Evolutionary conservation across 92 coral and sea anemone species (phyloP).

Genomic region (Diadumene lineata): DNA sequence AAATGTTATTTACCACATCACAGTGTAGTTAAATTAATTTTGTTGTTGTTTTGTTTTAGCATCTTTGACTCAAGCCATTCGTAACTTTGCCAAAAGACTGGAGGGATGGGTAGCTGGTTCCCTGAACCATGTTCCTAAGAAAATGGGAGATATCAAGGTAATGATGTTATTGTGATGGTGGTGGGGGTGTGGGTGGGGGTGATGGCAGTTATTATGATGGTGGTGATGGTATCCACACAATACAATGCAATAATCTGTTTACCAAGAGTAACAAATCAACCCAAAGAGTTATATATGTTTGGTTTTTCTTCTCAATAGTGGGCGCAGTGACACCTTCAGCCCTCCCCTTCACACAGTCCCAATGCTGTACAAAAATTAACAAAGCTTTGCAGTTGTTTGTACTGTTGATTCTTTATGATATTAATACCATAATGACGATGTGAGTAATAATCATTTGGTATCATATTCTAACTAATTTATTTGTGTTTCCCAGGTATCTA

Average conservation of each 20-base stretch:
- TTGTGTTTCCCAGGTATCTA: conserved; percentile 52
- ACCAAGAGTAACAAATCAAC: too few relatives aligned
- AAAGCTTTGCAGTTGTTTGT: too few relatives aligned
- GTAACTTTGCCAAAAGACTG: conserved; percentile 96
- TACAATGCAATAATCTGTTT: too few relatives aligned
- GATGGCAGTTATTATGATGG: neutral
- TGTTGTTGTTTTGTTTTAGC: conserved; percentile 49
- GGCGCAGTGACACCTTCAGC: too few relatives aligned
- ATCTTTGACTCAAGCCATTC: conserved; percentile 96
- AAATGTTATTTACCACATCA: too few relatives aligned
- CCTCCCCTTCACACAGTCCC: too few relatives aligned
- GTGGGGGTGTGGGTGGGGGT: neutral
- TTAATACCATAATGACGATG: neutral
- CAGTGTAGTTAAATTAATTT: too few relatives aligned
- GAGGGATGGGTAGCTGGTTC: conserved; percentile 91
- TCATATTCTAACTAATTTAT: too few relatives aligned
- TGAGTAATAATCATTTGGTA: neutral
- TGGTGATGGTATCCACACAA: neutral
- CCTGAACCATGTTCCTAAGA: conserved; percentile 88
- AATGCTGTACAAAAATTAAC: too few relatives aligned
- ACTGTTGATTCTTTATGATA: neutral
- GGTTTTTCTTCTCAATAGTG: too few relatives aligned
- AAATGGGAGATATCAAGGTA: conserved; percentile 95
- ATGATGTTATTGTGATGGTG: neutral
- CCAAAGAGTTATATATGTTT: too few relatives aligned